Evolutionary conservation across 2,888 invertebrate species (phyloP), one percentile per base, ranked within the genome.

Genomic region (Caenorhabditis panamensis): DNA sequence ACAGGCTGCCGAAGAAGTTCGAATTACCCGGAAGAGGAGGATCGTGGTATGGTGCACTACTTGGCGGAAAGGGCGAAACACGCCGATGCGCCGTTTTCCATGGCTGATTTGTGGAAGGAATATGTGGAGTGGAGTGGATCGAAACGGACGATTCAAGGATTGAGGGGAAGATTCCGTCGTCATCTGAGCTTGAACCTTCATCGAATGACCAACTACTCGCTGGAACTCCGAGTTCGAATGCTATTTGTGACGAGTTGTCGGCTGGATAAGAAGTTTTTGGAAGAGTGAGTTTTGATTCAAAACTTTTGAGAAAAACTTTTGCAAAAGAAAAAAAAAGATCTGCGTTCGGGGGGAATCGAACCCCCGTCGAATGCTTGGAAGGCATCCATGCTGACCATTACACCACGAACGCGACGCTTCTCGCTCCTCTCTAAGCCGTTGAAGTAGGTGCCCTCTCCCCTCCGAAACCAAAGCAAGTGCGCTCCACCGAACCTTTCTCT

Each of bases 311-410:
- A n/a, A n/a, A n/a, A n/a, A n/a, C n/a, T 4, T 31, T 31, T 31
- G 9, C 5, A 31, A 31, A 31, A 31, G 9, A 31, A 9, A 31
- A 76, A 77, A 72, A 67, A 20, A 59, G 24, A 51, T 79, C 64
- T 84, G 82, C 84, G 83, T 83, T 83, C 84, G 84, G 84, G 84
- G 84, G 84, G 84, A 84, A 84, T 84, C 84, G 84, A 84, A 84
- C 84, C 84, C 84, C 83, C 84, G 84, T 84, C 84, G 85, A 85
- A 85, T 85, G 85, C 85, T 85, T 85, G 85, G 85, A 85, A 85
- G 85, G 84, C 85, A 85, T 85, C 85, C 85, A 85, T 85, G 85
- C 85, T 85, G 82, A 85, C 85, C 85, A 83, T 83, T 85, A 85
- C 47, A 47, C 47, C 47, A 47, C 47, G 47, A 47, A 47, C 47